Evolutionary conservation across 2,113 vertebrate genomes (phyloP), one percentile per base, ranked within the genome.

Genomic region (Sylvietta virens): DNA sequence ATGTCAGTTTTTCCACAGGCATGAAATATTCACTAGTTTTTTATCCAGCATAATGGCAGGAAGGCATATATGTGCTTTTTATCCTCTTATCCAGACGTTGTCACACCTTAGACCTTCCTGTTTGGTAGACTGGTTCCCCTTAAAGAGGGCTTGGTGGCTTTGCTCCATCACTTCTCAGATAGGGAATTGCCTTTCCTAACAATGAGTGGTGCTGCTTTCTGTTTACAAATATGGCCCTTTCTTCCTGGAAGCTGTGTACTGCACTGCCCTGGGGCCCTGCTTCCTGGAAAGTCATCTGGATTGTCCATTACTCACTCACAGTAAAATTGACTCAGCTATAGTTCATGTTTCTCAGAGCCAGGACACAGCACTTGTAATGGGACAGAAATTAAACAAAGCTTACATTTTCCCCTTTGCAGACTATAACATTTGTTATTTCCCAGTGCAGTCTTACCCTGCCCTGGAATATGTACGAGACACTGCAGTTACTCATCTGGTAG

Each of bases 21-120:
- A 24, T 54, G 14, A 88, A 91, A 92, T 91, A 86, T 35, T 76
- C 40, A 56, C 69, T 65, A 18, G 37, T 10, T 11, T 42, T 69
- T 15, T 51, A 42, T 48, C 26, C 90, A 70, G 44, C 6, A 40
- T 53, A 80, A 61, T 22, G 31, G 35, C 66, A 88, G 58, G 50
- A 86, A 44, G 11, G 73, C 56, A 33, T 35, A 39, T 5, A 35
- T 16, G 27, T 44, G 35, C 28, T 86, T 89, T 81, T 88, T 39
- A 62, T 70, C 47, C 48, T 76, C 73, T 86, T 60, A 45, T 40
- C 28, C 71, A 83, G 83, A 65, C 16, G 1, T 16, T 50, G 37
- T 82, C 73, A 91, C 18, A 19, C 54, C 65, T 91, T 67, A 79
- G 91, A 50, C 76, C 78, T 96, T 97, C 95, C 91, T 96, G 83